Evolutionary conservation across 35 echinoderm and acorn worm species (phyloP), one percentile per base, ranked within the genome.

Genomic region (Lytechinus variegatus): DNA sequence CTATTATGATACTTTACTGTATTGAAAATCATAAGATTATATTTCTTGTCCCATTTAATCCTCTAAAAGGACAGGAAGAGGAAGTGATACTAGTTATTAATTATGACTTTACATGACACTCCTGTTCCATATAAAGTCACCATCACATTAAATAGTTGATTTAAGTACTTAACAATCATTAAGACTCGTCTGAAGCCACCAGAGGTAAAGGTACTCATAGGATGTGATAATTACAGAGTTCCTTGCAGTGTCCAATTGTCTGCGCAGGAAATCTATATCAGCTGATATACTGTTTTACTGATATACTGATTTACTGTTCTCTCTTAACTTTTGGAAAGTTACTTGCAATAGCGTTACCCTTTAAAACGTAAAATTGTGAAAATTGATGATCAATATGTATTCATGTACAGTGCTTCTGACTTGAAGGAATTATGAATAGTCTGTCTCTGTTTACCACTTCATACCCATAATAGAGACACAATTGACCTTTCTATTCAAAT

Each of bases 161-260:
- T 24, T 79, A 24, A 44, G 33, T 44, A 24, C 66, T 6, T 79
- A 79, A 19, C 66, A 24, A 19, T 79, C 21, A 24, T 24, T 79
- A 16, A n/a, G 66, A 24, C 66, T 16, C 66, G 19, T 24, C 16
- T 79, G 66, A 24, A 79, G 66, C n/a, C 66, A 79, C 66, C 66
- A 79, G 66, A 24, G 14, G n/a, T 79, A 7, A 24, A n/a, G 19
- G 19, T 24, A n/a, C n/a, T 79, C 29, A 54, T 44, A 90, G 88
- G 88, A 90, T 90, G 88, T 90, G 29, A 90, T 54, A 90, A 90
- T 90, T 90, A 90, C 5, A 58, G 56, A 11, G 56, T 58, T 10
- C 28, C 88, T 90, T 90, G 11, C 27, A 44, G 10, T 52, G 88
- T 90, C 88, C 52, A 19, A 44, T 10, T 52, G 88, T 90, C 88